Evolutionary conservation across 1,140 invertebrate species (phyloP).

Genomic region (Drepana arcuata): DNA sequence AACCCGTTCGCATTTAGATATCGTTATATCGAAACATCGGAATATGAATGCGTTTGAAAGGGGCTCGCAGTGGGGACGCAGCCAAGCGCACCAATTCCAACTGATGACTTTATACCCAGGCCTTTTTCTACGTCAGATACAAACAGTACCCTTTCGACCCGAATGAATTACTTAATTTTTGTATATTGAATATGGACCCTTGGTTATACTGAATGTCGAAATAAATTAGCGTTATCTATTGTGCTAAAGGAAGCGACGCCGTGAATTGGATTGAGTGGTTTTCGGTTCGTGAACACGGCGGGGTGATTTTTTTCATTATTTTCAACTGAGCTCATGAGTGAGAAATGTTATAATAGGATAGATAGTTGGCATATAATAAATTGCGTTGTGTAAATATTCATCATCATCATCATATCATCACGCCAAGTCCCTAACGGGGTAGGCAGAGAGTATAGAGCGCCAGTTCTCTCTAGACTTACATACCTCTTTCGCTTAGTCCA

Average conservation of each 20-base stretch:
- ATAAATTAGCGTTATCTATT: conserved; percentile 49
- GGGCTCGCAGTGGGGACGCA: conserved; percentile 34
- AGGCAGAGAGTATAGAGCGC: no score
- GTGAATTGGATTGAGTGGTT: conserved; percentile 23
- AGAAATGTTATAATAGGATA: no score
- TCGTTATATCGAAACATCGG: conserved; percentile 64
- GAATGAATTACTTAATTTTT: conserved; percentile 68
- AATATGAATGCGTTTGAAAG: conserved; percentile 49
- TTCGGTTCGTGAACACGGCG: conserved; percentile 12
- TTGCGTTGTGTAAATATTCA: no score
- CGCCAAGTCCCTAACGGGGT: no score
- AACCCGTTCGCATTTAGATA: no score
- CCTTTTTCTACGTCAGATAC: conserved; percentile 62
- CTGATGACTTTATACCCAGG: conserved; percentile 45
- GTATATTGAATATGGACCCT: conserved; percentile 37
- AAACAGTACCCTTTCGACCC: conserved; percentile 56
- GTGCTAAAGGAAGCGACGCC: conserved; percentile 17
- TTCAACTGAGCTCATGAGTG: no score
- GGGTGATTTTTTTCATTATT: conserved; percentile 12
- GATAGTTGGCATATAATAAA: no score
- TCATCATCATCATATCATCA: no score
- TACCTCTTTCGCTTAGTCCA: no score
- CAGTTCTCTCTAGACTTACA: no score
- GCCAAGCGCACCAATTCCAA: conserved; percentile 49
- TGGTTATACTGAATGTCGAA: conserved; percentile 39